phyloP scores from a whole-genome alignment of 1,140 invertebrate species.

The Rhagoletis zephyria region DNA sequence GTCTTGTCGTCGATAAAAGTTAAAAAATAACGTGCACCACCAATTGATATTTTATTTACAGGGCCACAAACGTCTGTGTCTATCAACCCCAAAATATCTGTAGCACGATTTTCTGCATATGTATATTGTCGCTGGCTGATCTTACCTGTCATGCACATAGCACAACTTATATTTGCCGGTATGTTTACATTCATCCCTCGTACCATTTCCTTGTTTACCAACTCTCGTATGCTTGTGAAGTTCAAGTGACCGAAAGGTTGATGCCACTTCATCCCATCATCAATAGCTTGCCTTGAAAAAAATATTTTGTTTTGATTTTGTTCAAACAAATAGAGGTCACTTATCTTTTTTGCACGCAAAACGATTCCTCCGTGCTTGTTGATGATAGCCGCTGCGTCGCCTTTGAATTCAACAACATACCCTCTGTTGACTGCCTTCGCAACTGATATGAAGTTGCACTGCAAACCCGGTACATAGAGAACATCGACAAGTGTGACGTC shows the following conservation, averaged over 20 bases:
- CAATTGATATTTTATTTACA: slow-evolving; percentile 58
- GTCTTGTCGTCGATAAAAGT: slow-evolving; percentile 71
- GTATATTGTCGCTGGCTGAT: no score
- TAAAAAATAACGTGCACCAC: slow-evolving; percentile 67
- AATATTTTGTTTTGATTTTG: no score
- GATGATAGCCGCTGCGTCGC: not conserved
- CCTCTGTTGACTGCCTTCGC: slow-evolving; percentile 15
- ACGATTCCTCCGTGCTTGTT: not conserved
- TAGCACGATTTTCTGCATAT: no score
- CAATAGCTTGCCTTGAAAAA: no score
- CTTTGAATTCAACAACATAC: not conserved
- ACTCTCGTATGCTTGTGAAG: no score
- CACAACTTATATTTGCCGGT: not conserved
- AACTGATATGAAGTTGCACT: slow-evolving; percentile 49
- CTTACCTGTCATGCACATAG: no score
- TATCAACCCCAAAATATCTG: no score
- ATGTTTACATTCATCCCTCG: not conserved
- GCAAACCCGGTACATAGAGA: slow-evolving; percentile 2
- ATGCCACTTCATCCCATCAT: not conserved
- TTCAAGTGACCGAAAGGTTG: slow-evolving; percentile 31
- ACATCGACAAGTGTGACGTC: not conserved
- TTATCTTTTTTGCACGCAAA: not conserved
- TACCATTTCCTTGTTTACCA: not conserved
- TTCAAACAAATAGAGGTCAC: not conserved
- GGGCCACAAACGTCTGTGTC: no score